Conservation (phyloP, 2,888 invertebrate species). For the Athalia rosae region DNA sequence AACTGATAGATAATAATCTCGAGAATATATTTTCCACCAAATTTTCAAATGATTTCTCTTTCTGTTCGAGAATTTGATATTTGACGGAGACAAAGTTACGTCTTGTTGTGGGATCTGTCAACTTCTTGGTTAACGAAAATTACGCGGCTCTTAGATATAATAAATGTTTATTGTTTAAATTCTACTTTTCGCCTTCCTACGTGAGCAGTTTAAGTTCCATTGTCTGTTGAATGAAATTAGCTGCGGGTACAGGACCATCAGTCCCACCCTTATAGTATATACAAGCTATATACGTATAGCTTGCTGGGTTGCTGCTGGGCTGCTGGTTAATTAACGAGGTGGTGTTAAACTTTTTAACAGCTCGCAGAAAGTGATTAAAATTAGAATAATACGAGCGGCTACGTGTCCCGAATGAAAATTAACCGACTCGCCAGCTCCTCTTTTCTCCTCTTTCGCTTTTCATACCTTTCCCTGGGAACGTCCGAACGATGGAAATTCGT, state of each 20-base stretch:
- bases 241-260: neutral
- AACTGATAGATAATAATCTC: too few relatives aligned
- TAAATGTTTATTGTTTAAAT: constrained; percentile 45
- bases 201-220: constrained; percentile 44
- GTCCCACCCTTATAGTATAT: constrained; percentile 5
- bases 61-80: too few relatives aligned
- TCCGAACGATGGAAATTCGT: too few relatives aligned
- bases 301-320: neutral
- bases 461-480: neutral
- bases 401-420: constrained; percentile 44
- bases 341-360: constrained; percentile 45
- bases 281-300: too few relatives aligned
- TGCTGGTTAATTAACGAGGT: constrained; percentile 44
- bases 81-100: too few relatives aligned
- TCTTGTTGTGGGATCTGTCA: too few relatives aligned
- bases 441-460: neutral
- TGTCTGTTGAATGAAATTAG: constrained; percentile 45
- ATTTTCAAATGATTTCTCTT: too few relatives aligned
- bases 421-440: constrained; percentile 21
- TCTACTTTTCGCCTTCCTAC: constrained; percentile 42
- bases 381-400: constrained; percentile 44
- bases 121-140: too few relatives aligned
- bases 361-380: constrained; percentile 46
- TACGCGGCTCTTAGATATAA: constrained; percentile 9
- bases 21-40: too few relatives aligned